These are phyloP conservation scores for Drosophila orena DNA, from an alignment of 1,140 invertebrate species.

Conservation along the genomic window DNA sequence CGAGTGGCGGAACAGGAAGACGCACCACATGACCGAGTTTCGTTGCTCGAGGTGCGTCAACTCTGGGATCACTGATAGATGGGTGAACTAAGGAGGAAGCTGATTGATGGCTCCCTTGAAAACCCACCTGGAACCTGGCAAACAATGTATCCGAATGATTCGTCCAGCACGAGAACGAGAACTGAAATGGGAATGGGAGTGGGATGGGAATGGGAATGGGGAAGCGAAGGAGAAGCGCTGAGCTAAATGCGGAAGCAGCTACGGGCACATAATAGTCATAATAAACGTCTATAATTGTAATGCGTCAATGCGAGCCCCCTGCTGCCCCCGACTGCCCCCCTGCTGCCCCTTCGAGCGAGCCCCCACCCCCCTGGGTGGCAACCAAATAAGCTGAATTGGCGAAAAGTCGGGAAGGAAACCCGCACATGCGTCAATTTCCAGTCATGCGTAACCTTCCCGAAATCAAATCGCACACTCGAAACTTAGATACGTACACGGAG, in stretches of 20 bases:
- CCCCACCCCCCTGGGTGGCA: slow-evolving; percentile 15
- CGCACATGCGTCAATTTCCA: slow-evolving; percentile 31
- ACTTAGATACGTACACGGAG: background rate
- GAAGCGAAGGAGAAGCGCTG: slow-evolving; percentile 10
- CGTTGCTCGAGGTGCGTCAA: background rate
- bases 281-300: slow-evolving; percentile 54
- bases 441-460: slow-evolving; percentile 43
- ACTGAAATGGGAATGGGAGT: slow-evolving; percentile 9
- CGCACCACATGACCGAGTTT: slow-evolving; percentile 2
- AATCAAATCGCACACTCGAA: slow-evolving; percentile 25
- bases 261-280: slow-evolving; percentile 34
- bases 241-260: slow-evolving; percentile 41
- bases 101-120: no score
- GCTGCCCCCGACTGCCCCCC: no score
- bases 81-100: no score
- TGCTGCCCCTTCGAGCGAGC: no score
- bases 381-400: slow-evolving; percentile 32
- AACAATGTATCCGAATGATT: no score
- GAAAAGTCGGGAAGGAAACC: slow-evolving; percentile 19
- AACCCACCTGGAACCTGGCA: slow-evolving; percentile 8
- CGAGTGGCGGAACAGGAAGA: slow-evolving; percentile 18
- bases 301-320: slow-evolving; percentile 19
- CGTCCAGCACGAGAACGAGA: slow-evolving; percentile 13
- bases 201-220: background rate
- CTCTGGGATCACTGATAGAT: no score